Evolutionary conservation across 2,797 vertebrate genomes (phyloP), one percentile per base, ranked within the genome.

Genomic region (Morelia viridis): DNA sequence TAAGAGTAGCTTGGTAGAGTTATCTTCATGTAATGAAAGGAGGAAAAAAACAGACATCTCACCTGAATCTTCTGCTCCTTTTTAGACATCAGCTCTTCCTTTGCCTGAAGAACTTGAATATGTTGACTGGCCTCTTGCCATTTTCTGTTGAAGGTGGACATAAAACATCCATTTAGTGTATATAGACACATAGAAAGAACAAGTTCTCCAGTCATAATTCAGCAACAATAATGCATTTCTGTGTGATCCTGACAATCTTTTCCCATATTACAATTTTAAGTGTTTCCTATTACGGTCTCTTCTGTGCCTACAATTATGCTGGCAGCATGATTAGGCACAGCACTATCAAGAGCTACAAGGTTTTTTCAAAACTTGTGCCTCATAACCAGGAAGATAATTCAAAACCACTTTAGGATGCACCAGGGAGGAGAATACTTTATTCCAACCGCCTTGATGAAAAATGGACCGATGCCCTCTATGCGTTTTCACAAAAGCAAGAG

Each of bases 21-120:
- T 5, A n/a, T 28, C 85, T 0, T 0, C 57, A 94, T 88, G 46
- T 8, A 88, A 94, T 28, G 2, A 91, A 85, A 57, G 83, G 10
- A 64, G 0, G 68, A 19, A 64, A 53, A 13, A 7, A 83, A 61
- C 3, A 46, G 1, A 1, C 60, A 60, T 35, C 95, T 65, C 95
- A 99, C 99, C 98, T 99, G 99, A 65, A 99, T 98, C 97, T 98
- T 99, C 95, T 98, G 97, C 28, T 99, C 97, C 41, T 98, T 98
- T 65, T 98, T 98, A 0, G 97, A 95, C 95, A 96, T 97, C 35
- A 96, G 94, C 4, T 98, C 98, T 60, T 99, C 98, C n/a, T 96
- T 97, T 56, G 97, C 97, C 97, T 99, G 98, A 22, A 99, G 96
- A 0, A 94, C 97, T 94, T 99, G 98, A 90, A 98, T 98, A 92